Conservation (phyloP, 1,140 invertebrate genomes). For the Formica exsecta region DNA sequence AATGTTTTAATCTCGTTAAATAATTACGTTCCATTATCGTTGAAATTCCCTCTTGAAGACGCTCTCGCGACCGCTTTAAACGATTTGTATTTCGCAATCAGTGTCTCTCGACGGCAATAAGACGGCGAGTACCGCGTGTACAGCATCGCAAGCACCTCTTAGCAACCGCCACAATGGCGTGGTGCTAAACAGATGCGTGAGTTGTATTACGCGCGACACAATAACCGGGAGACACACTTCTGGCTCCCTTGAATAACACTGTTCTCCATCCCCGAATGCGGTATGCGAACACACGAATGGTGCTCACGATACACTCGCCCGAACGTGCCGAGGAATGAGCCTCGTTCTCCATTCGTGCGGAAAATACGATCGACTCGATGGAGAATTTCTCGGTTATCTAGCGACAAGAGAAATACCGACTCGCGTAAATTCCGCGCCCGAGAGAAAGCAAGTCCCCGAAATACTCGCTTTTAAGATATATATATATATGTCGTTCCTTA, state of each 20-base stretch:
- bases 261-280: neutral
- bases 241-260: neutral
- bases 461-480: neutral
- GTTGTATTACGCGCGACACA: neutral
- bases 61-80: neutral
- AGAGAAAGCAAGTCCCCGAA: neutral
- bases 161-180: neutral
- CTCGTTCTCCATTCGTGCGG: slow-evolving; percentile 1
- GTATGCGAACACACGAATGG: neutral
- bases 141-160: neutral
- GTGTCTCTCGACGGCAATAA: slow-evolving; percentile 13
- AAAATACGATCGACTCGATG: slow-evolving; percentile 35
- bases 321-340: neutral
- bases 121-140: neutral
- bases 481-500: neutral
- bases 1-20: no score
- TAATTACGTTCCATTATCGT: neutral
- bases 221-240: neutral
- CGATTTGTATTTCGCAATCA: neutral
- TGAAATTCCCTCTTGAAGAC: neutral
- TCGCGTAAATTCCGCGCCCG: neutral
- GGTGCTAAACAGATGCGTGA: slow-evolving; percentile 18
- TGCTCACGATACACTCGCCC: no score
- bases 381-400: slow-evolving; percentile 24
- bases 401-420: neutral